phyloP scores from a whole-genome alignment of 2,113 vertebrate species.

The Sylvietta virens region DNA sequence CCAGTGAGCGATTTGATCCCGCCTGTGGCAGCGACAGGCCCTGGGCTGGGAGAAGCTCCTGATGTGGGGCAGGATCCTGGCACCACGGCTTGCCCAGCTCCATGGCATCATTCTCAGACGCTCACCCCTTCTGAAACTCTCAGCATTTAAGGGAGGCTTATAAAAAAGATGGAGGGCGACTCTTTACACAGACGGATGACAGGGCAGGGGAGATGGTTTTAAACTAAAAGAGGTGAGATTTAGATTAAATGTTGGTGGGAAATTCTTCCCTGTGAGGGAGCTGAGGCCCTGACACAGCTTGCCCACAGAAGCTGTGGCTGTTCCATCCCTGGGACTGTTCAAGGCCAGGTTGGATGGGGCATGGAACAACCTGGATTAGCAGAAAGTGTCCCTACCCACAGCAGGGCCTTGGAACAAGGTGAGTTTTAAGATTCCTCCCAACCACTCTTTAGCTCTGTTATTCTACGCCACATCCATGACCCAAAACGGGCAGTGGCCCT shows the following conservation, averaged over 20 bases:
- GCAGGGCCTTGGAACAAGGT: background rate
- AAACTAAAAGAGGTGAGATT: background rate
- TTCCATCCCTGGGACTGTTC: background rate
- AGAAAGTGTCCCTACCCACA: background rate
- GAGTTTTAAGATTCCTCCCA: background rate
- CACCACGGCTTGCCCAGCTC: accelerated
- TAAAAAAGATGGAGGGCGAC: accelerated
- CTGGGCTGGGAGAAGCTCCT: too few species aligned
- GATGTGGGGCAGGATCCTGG: background rate
- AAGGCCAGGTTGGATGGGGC: background rate
- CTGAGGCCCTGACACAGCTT: background rate
- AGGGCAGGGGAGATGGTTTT: background rate
- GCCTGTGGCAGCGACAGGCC: accelerated
- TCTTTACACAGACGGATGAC: background rate
- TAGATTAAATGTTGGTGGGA: background rate
- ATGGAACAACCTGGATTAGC: background rate
- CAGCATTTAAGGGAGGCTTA: accelerated
- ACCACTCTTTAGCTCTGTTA: background rate
- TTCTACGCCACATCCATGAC: accelerated
- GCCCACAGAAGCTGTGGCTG: background rate
- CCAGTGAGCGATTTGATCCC: accelerated
- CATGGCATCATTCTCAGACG: accelerated
- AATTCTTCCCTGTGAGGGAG: background rate
- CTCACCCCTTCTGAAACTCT: background rate
- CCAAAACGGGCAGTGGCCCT: accelerated